Conservation (phyloP, 2,888 invertebrate genomes). For the Hemicrepidius hirtus region DNA sequence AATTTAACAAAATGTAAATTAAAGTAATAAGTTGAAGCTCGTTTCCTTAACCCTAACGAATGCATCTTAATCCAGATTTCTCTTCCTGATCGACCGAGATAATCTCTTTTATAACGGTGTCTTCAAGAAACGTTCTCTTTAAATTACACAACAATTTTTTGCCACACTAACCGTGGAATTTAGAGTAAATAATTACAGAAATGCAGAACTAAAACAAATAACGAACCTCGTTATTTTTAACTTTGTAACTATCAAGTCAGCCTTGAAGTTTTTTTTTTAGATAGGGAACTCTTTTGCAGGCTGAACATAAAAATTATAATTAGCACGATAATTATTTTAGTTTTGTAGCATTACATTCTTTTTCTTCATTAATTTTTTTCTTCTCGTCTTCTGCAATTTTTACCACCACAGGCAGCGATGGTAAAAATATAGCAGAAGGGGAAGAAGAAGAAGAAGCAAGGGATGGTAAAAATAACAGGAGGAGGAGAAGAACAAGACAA, state of each 20-base stretch:
- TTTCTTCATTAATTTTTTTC: too few relatives aligned
- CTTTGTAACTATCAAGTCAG: neutral
- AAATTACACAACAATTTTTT: conserved; percentile 17
- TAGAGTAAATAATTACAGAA: neutral
- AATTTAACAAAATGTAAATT: conserved; percentile 27
- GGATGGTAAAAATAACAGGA: too few relatives aligned
- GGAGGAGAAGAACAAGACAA: too few relatives aligned
- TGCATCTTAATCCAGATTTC: conserved; percentile 23
- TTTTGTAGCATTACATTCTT: too few relatives aligned
- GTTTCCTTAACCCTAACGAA: neutral
- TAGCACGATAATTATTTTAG: too few relatives aligned
- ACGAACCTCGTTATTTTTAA: neutral
- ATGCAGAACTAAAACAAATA: neutral
- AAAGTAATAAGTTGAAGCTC: conserved; percentile 14
- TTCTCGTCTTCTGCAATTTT: too few relatives aligned
- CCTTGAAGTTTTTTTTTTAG: neutral
- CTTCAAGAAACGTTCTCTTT: conserved; percentile 8
- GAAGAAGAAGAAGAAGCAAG: too few relatives aligned
- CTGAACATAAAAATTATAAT: too few relatives aligned
- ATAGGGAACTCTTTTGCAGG: neutral
- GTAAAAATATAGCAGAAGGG: too few relatives aligned
- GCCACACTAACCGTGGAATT: conserved; percentile 14
- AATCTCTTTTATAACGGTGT: conserved; percentile 6
- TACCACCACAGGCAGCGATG: too few relatives aligned
- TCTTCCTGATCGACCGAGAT: conserved; percentile 12